Evolutionary conservation across 1,140 invertebrate genomes (phyloP), one percentile per base, ranked within the genome.

Genomic region (Calliphora vicina): DNA sequence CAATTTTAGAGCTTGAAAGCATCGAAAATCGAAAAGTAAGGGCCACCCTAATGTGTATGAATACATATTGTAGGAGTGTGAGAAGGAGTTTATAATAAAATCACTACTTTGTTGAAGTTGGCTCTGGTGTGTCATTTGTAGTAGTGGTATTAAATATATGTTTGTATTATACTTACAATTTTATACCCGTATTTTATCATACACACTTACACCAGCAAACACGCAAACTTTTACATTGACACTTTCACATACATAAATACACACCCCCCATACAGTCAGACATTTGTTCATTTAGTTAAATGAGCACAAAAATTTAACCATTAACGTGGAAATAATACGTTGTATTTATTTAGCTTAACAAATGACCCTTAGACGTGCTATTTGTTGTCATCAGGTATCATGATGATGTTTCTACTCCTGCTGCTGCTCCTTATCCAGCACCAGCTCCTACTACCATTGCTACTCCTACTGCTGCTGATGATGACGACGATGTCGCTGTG

Each of bases 311-410:
- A 67, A 67, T 67, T 67, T 20, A 67, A 25, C 61, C 61, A 67
- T 67, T 67, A 23, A 67, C 20, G 61, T 67, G 61, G 61, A 67
- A 67, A 67, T 67, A 67, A 67, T 67, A 23, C 61, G 61, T 67
- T 67, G 20, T 67, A 23, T 67, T 67, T 67, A 67, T 23, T 67
- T 67, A 67, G 61, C 61, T 67, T 67, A 67, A 67, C 61, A 67
- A 67, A 67, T 67, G 61, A 67, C 61, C 61, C 61, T 67, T 67
- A 23, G 10, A 67, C 23, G 61, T 67, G 61, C 10, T 67, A 25
- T 67, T 67, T 67, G 61, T 67, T 67, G 61, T 67, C 61, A 67
- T 67, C 61, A 67, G 61, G n/a, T 23, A 67, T 50, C 45, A 50
- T 50, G 4, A 12, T 17, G 17, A 50, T 50, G 45, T 50, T 50